Evolutionary conservation across 2,888 invertebrate genomes (phyloP).

Genomic region (Dynastes hyllus): DNA sequence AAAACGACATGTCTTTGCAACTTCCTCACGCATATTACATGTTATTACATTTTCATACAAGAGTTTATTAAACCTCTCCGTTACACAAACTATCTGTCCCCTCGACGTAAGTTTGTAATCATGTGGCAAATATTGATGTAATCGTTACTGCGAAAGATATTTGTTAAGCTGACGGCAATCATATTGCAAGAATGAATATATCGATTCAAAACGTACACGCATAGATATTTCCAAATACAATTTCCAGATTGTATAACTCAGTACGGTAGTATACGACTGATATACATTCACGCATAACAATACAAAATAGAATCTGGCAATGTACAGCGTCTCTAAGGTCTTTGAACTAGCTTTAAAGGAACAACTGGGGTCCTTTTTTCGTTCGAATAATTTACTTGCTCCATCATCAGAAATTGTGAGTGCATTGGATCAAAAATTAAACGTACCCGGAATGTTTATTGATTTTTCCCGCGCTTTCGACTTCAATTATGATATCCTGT

Average conservation of each 20-base stretch:
- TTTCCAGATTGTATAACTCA: slow-evolving; percentile 21
- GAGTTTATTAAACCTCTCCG: slow-evolving; percentile 39
- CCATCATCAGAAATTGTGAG: too few relatives aligned
- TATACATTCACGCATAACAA: background rate
- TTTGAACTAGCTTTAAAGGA: too few relatives aligned
- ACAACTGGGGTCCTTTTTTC: too few relatives aligned
- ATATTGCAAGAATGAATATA: slow-evolving; percentile 21
- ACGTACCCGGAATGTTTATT: too few relatives aligned
- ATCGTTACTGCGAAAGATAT: slow-evolving; percentile 33
- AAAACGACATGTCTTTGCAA: slow-evolving; percentile 16
- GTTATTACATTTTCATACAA: slow-evolving; percentile 27
- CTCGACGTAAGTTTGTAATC: slow-evolving; percentile 21
- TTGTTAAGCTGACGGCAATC: slow-evolving; percentile 19
- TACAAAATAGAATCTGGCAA: too few relatives aligned
- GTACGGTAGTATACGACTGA: background rate
- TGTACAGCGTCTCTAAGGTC: too few relatives aligned
- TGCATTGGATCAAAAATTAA: too few relatives aligned
- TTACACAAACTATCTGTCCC: slow-evolving; percentile 8
- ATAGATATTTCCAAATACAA: slow-evolving; percentile 28
- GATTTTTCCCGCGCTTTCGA: too few relatives aligned
- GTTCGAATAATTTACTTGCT: too few relatives aligned
- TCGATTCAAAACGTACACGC: slow-evolving; percentile 24
- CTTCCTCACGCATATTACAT: slow-evolving; percentile 24
- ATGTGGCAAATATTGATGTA: slow-evolving; percentile 39
- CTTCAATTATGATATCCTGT: too few relatives aligned